A percentile compares a stretch with the other conserved stretches of the same genome.
phyloP scores from a whole-genome alignment of 2,888 invertebrate genomes.

The Erebia palarica region DNA sequence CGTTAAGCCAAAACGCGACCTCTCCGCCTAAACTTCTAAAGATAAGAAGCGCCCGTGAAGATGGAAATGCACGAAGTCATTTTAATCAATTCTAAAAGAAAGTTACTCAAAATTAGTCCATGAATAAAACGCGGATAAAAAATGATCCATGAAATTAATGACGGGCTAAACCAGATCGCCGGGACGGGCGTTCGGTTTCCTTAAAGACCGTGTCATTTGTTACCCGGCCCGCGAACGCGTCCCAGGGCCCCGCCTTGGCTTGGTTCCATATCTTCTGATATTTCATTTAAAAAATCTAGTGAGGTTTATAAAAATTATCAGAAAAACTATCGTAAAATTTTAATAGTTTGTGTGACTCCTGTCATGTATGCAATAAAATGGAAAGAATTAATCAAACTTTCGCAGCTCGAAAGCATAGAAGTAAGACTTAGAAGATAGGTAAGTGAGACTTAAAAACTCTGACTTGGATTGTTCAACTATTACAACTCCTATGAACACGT shows the following conservation, averaged over 20 bases:
- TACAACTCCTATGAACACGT: too few relatives aligned
- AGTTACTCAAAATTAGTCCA: slow-evolving; percentile 21
- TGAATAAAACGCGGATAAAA: slow-evolving; percentile 37
- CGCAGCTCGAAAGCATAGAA: too few relatives aligned
- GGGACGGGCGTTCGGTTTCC: slow-evolving; percentile 38
- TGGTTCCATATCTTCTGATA: neutral
- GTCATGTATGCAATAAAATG: too few relatives aligned
- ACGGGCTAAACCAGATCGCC: slow-evolving; percentile 49
- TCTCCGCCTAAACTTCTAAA: too few relatives aligned
- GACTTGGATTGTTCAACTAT: too few relatives aligned
- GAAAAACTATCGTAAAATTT: too few relatives aligned
- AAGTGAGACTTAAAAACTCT: too few relatives aligned
- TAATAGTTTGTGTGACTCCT: too few relatives aligned
- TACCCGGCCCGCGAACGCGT: slow-evolving; percentile 32
- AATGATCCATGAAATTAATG: slow-evolving; percentile 52
- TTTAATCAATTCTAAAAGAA: slow-evolving; percentile 17
- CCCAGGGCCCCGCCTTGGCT: slow-evolving; percentile 7
- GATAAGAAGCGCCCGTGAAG: slow-evolving; percentile 8
- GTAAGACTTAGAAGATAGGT: too few relatives aligned
- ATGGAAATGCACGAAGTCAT: slow-evolving; percentile 16
- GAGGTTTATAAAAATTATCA: too few relatives aligned
- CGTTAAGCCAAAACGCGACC: too few relatives aligned
- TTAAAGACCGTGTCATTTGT: slow-evolving; percentile 41
- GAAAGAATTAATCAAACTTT: too few relatives aligned
- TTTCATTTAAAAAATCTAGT: neutral